Base-by-base conservation (phyloP, 2,888 invertebrate species). In the Litoditis marina region DNA sequence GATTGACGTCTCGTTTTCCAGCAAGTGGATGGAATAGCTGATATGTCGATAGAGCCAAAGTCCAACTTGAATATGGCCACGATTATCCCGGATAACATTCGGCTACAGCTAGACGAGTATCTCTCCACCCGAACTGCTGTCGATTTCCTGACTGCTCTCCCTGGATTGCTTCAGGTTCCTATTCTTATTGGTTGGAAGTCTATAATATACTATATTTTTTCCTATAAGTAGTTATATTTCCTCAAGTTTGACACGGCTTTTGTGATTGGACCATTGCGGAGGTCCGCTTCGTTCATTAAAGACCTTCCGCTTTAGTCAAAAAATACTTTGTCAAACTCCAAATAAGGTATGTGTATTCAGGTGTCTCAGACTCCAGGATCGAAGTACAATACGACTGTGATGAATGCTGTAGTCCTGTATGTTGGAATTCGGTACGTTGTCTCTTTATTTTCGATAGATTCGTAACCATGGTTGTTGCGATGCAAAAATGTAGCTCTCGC, bases 321-420 rank as follows among this genome's bases (percentile, higher is more conserved):
- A n/a, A n/a, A n/a, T n/a, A n/a, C n/a, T n/a, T n/a, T n/a, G n/a
- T n/a, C n/a, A n/a, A n/a, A n/a, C n/a, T n/a, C n/a, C n/a, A n/a
- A n/a, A 42, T 27, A 7, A 6, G n/a, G n/a, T n/a, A n/a, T n/a
- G n/a, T n/a, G n/a, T 42, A 22, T 86, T 57, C 84, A 85, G 82
- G 83, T 84, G 27, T 81, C 83, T 6, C 81, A 76, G 57, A 82
- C 92, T 78, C 90, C 92, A 0, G 94, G 94, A 1, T 89, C 91
- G 78, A 88, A 91, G 8, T 98, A 98, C 87, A 96, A 96, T 85
- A 92, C 94, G 81, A 91, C 91, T 49, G 85, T 96, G 79, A 92
- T 98, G 89, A 98, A 98, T 83, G 95, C 96, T 0, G 88, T 98
- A 53, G 95, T 98, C 16, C 86, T 98, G 78, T 95, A 98, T 83